Evolutionary conservation across 1,140 invertebrate genomes (phyloP).

Genomic region (Leguminivora glycinivorella): DNA sequence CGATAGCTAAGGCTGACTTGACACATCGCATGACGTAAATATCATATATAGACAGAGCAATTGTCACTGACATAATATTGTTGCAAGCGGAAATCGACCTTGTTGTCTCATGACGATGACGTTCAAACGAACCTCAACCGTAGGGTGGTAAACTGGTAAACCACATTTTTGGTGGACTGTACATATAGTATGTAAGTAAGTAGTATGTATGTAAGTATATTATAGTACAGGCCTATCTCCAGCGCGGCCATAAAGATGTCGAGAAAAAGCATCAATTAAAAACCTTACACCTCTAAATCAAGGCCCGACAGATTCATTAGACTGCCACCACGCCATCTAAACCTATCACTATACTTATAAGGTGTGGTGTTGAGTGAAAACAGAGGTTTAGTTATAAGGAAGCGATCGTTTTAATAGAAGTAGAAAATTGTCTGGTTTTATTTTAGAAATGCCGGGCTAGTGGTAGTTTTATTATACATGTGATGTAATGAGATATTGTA

Average conservation of each 20-base stretch:
- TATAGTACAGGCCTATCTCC: conserved; percentile 1
- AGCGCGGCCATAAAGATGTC: neutral
- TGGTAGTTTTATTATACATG: neutral
- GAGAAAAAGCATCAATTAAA: conserved; percentile 17
- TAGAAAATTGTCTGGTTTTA: conserved; percentile 9
- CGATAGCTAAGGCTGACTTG: too few relatives aligned
- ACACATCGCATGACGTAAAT: too few relatives aligned
- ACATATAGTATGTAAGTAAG: too few relatives aligned
- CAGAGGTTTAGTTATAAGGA: neutral
- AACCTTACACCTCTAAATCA: conserved; percentile 6
- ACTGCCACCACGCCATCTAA: neutral
- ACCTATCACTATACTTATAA: neutral
- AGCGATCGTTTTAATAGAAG: conserved; percentile 5
- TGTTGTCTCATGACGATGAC: too few relatives aligned
- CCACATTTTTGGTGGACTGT: too few relatives aligned
- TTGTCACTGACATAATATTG: too few relatives aligned
- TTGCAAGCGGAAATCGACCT: too few relatives aligned
- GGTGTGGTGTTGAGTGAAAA: neutral
- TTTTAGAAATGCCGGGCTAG: neutral
- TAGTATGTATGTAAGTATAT: too few relatives aligned
- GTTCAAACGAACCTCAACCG: too few relatives aligned
- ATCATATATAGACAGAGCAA: too few relatives aligned
- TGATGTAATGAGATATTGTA: neutral
- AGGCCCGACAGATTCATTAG: conserved; percentile 8
- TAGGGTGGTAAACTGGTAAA: too few relatives aligned